phyloP scores from a whole-genome alignment of 2,888 invertebrate species.

The Drosophila formosana region DNA sequence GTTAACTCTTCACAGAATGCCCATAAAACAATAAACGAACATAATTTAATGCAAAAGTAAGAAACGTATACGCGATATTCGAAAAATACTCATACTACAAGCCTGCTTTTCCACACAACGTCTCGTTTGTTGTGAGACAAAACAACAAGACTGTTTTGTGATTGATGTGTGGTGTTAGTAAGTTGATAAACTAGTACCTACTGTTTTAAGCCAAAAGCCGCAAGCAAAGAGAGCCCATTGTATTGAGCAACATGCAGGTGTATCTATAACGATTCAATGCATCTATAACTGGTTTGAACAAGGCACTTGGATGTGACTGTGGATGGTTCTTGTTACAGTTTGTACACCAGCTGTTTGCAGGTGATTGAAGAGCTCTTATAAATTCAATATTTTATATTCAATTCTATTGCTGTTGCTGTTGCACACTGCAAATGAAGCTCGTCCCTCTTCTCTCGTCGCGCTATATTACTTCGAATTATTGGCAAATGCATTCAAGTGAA shows the following conservation, averaged over 20 bases:
- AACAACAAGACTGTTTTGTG: slow-evolving; percentile 1
- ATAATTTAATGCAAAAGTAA: neutral
- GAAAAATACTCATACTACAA: neutral
- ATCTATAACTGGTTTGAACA: slow-evolving; percentile 17
- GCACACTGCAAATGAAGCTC: slow-evolving; percentile 2
- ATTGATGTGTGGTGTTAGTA: neutral
- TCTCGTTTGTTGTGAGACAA: slow-evolving; percentile 1
- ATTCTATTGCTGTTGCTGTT: neutral
- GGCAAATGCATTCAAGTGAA: slow-evolving; percentile 7
- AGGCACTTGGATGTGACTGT: no score
- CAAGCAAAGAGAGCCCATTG: slow-evolving; percentile 27
- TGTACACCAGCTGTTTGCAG: slow-evolving; percentile 9
- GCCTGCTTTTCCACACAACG: neutral
- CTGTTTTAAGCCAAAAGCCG: slow-evolving; percentile 8
- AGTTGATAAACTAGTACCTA: slow-evolving; percentile 45
- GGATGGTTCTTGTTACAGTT: slow-evolving; percentile 16
- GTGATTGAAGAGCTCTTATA: slow-evolving; percentile 7
- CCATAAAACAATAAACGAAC: neutral
- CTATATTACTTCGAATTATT: neutral
- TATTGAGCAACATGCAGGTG: slow-evolving; percentile 17
- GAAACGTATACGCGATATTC: neutral
- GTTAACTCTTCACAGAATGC: neutral
- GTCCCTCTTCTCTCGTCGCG: neutral
- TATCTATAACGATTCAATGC: slow-evolving; percentile 3
- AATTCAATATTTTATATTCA: slow-evolving; percentile 18